phyloP scores from a whole-genome alignment of 2,888 invertebrate species.

The Drosophila rellima region DNA sequence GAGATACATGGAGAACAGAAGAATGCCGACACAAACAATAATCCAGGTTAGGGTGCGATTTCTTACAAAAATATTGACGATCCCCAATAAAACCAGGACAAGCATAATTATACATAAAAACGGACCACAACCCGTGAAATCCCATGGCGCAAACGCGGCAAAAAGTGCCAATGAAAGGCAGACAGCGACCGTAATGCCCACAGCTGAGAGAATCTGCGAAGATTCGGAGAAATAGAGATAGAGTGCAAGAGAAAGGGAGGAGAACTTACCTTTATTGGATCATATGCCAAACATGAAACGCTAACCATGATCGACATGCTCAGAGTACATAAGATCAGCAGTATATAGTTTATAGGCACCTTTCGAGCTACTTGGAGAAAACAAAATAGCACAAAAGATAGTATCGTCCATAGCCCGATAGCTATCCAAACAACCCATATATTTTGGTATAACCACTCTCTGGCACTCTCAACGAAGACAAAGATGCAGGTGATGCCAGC shows the following conservation, averaged over 20 bases:
- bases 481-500: not conserved
- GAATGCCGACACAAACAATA: constrained; percentile 12
- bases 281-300: fast-evolving
- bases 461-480: not conserved
- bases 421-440: constrained; percentile 1
- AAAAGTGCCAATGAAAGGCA: constrained; percentile 36
- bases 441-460: fast-evolving
- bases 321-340: constrained; percentile 27
- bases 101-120: constrained; percentile 9
- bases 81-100: not conserved
- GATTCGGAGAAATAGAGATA: not conserved
- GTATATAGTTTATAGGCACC: constrained; percentile 43
- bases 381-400: constrained; percentile 9
- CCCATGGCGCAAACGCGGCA: constrained; percentile 55
- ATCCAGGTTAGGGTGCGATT: not conserved
- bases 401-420: fast-evolving
- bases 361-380: constrained; percentile 16
- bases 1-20: constrained; percentile 25
- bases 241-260: not conserved
- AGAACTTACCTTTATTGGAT: constrained; percentile 16
- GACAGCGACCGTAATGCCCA: constrained; percentile 29
- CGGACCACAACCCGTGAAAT: constrained; percentile 56
- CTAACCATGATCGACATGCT: constrained; percentile 9
- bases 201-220: constrained; percentile 48
- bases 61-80: constrained; percentile 11